A percentile compares a stretch with the other conserved stretches of the same genome.
Evolutionary conservation across 2,888 invertebrate species (phyloP).

Genomic region (Meandrusa payeni): DNA sequence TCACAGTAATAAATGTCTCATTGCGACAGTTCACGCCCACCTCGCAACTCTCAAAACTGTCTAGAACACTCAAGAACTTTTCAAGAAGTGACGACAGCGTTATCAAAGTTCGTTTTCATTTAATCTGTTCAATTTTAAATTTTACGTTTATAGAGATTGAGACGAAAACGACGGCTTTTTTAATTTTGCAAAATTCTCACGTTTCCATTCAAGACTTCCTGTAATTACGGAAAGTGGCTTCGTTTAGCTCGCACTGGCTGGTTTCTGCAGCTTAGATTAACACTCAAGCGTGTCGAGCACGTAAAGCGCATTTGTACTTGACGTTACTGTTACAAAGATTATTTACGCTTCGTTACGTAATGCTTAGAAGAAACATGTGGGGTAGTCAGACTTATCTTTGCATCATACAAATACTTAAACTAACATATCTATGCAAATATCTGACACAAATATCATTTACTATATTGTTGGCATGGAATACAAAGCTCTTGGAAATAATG

Average conservation of each 20-base stretch:
- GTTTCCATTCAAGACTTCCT: constrained; percentile 20
- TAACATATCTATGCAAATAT: too few relatives aligned
- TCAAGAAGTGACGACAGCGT: constrained; percentile 15
- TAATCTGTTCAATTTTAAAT: constrained; percentile 7
- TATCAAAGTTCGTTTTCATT: not conserved
- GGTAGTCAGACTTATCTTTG: not conserved
- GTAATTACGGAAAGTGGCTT: constrained; percentile 24
- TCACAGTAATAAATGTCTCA: not conserved
- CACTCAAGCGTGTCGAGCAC: constrained; percentile 21
- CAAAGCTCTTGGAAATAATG: too few relatives aligned
- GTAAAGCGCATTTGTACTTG: constrained; percentile 21
- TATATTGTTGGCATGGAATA: too few relatives aligned
- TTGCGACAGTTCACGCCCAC: constrained; percentile 17
- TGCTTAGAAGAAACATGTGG: constrained; percentile 2
- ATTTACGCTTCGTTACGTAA: constrained; percentile 15
- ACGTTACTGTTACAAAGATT: constrained; percentile 13
- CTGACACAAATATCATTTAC: too few relatives aligned
- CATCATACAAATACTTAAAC: not conserved
- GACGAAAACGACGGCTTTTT: constrained; percentile 3
- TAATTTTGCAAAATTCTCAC: constrained; percentile 16
- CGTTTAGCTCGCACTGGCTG: constrained; percentile 14
- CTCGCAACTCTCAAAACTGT: constrained; percentile 2
- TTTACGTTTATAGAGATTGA: constrained; percentile 5
- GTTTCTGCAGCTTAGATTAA: constrained; percentile 15
- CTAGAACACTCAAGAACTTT: constrained; percentile 14